Percentiles rank a stretch among this genome's conserved stretches.
phyloP scores from a whole-genome alignment of 2,888 invertebrate genomes.

The Drosophila picticornis region DNA sequence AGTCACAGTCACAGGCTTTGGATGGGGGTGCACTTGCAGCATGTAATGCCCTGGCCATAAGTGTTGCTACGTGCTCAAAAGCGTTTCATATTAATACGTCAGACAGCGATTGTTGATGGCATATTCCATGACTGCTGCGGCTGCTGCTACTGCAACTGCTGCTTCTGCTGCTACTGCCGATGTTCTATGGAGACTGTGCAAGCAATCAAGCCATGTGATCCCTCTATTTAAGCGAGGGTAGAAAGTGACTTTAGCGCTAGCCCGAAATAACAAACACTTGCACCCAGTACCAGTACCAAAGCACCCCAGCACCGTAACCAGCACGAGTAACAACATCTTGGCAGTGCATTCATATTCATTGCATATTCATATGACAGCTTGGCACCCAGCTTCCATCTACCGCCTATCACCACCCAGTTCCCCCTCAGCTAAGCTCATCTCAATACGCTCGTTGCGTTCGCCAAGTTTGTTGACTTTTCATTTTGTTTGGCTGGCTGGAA shows the following conservation, averaged over 20 bases:
- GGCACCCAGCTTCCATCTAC: slow-evolving; percentile 16
- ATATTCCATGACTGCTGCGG: slow-evolving; percentile 46
- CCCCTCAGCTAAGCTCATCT: slow-evolving; percentile 28
- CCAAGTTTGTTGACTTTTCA: slow-evolving; percentile 81
- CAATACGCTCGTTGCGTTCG: slow-evolving; percentile 48
- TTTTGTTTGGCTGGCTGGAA: slow-evolving; percentile 79
- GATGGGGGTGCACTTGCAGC: slow-evolving; percentile 59
- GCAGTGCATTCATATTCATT: slow-evolving; percentile 76
- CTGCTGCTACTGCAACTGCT: slow-evolving; percentile 28
- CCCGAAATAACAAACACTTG: slow-evolving; percentile 61
- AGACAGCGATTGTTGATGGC: slow-evolving; percentile 72
- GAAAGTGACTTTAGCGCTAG: slow-evolving; percentile 75
- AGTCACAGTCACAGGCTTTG: slow-evolving; percentile 36
- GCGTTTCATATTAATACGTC: slow-evolving; percentile 81
- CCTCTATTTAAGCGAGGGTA: slow-evolving; percentile 79
- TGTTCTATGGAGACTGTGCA: slow-evolving; percentile 73
- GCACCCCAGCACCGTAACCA: slow-evolving; percentile 9
- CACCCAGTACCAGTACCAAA: slow-evolving; percentile 8
- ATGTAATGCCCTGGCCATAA: slow-evolving; percentile 80
- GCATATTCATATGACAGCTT: slow-evolving; percentile 77
- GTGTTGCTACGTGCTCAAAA: slow-evolving; percentile 83
- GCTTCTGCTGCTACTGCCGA: slow-evolving; percentile 23
- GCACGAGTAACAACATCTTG: slow-evolving; percentile 68
- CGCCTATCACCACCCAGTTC: background rate
- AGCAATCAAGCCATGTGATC: slow-evolving; percentile 80